Conservation (phyloP, 2,797 vertebrate species). For the Psittacula echo region DNA sequence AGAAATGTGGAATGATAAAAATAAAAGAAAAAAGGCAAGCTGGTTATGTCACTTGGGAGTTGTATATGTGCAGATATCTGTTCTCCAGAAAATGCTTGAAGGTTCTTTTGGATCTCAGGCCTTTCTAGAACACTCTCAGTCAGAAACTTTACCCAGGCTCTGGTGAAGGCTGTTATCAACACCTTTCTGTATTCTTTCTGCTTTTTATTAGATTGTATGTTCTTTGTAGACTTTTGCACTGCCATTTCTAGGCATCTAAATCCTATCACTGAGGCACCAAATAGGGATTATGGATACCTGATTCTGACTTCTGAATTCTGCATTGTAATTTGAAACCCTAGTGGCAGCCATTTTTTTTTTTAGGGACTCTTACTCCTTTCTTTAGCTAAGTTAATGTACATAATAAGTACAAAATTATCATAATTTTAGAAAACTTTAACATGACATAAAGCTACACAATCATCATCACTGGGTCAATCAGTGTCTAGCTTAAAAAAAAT, state of each 20-base stretch:
- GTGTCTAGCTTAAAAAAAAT: neutral
- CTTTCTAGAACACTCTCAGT: neutral
- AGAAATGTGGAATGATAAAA: neutral
- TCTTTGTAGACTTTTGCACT: neutral
- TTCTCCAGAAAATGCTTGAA: neutral
- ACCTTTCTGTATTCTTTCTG: neutral
- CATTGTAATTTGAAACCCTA: neutral
- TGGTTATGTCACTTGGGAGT: neutral
- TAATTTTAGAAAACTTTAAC: neutral
- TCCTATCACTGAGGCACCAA: neutral
- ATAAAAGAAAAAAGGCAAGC: neutral
- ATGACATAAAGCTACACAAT: neutral
- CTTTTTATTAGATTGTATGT: neutral
- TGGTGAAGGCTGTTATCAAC: neutral
- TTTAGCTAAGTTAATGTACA: neutral
- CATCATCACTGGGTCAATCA: neutral
- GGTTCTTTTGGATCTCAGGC: neutral
- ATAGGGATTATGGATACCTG: neutral
- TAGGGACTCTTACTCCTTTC: neutral
- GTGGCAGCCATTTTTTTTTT: neutral
- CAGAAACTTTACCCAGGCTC: neutral
- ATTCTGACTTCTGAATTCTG: neutral
- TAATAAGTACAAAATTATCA: neutral
- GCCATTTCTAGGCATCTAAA: neutral
- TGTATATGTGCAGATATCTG: neutral